Conservation (phyloP, 2,888 invertebrate species). For the Meteorus colon region DNA sequence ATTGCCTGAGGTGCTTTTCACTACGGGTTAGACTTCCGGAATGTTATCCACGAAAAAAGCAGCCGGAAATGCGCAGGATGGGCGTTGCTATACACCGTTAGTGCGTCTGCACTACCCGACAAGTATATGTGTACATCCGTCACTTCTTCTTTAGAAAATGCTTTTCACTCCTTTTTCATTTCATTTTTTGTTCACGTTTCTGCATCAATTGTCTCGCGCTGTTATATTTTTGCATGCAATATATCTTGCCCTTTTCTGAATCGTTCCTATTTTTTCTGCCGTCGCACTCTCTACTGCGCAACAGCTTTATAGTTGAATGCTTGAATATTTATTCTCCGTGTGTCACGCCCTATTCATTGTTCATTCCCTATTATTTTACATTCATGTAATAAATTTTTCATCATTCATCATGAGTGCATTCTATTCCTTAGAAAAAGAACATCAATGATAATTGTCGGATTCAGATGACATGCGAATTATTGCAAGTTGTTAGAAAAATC, state of each 20-base stretch:
- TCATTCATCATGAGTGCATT: no score
- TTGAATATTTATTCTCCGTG: no score
- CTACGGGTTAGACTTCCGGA: constrained; percentile 35
- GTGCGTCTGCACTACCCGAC: constrained; percentile 21
- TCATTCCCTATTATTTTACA: no score
- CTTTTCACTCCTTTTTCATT: constrained; percentile 15
- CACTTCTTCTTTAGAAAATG: background rate
- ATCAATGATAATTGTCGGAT: background rate
- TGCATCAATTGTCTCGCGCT: constrained; percentile 38
- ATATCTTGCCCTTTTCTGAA: constrained; percentile 40
- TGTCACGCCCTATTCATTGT: no score
- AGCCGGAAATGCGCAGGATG: constrained; percentile 36
- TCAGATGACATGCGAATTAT: background rate
- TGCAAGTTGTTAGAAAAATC: constrained; percentile 6
- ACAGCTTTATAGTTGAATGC: no score
- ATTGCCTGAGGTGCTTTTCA: constrained; percentile 30
- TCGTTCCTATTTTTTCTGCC: constrained; percentile 12
- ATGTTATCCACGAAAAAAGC: constrained; percentile 31
- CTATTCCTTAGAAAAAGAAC: no score
- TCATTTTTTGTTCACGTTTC: constrained; percentile 12
- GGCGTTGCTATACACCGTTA: constrained; percentile 8
- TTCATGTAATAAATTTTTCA: no score
- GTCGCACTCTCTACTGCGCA: constrained; percentile 8
- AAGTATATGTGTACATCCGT: background rate
- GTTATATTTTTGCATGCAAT: constrained; percentile 43